These are phyloP conservation scores for Rousettus madagascariensis DNA, from an alignment of 2,797 vertebrate species.

Conservation along the genomic window DNA sequence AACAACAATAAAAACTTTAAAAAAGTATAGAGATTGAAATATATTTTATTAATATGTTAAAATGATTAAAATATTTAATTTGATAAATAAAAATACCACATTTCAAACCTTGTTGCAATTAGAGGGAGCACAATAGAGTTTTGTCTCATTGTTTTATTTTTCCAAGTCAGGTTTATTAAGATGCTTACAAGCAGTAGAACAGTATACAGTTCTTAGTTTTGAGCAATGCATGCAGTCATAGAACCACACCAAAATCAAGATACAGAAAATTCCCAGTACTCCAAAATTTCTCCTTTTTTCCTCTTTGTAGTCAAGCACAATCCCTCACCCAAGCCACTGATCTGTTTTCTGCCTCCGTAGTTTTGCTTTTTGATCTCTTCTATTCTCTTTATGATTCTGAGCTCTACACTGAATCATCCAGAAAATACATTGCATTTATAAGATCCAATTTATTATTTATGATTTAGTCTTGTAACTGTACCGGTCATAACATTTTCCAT, in stretches of 20 bases:
- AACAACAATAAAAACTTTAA: not conserved
- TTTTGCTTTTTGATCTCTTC: not conserved
- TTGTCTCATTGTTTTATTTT: not conserved
- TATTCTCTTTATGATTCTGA: not conserved
- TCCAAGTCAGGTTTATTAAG: not conserved
- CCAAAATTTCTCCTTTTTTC: not conserved
- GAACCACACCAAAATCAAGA: not conserved
- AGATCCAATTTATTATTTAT: not conserved
- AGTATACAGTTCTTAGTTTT: not conserved
- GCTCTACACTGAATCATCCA: not conserved
- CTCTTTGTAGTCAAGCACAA: not conserved
- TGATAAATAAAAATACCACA: not conserved
- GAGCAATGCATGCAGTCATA: not conserved
- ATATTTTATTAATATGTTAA: not conserved
- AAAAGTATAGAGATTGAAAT: not conserved
- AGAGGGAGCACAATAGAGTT: not conserved
- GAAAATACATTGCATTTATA: not conserved
- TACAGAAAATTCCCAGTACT: rapidly evolving
- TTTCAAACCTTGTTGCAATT: not conserved
- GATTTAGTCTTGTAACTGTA: not conserved
- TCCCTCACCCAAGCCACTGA: not conserved
- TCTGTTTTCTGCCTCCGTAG: not conserved
- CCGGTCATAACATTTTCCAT: not conserved
- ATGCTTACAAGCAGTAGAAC: not conserved
- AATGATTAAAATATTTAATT: not conserved